Evolutionary conservation across 2,888 invertebrate species (phyloP), one percentile per base, ranked within the genome.

Genomic region (Acronicta aceris): DNA sequence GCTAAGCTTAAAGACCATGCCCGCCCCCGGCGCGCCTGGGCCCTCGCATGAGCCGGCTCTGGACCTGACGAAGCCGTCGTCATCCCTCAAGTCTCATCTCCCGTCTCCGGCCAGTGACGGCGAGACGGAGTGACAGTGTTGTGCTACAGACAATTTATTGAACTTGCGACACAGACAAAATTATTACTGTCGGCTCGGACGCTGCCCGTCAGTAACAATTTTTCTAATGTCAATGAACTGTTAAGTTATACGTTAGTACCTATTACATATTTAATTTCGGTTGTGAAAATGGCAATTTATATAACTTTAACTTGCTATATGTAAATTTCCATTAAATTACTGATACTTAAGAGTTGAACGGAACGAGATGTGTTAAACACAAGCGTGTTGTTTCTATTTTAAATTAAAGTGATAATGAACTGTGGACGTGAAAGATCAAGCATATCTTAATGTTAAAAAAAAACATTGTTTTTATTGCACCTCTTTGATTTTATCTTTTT

Each of bases 271-370:
- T 94, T 94, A 93, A 94, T 94, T 94, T 94, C 91, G 94, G 94
- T 94, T 94, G 94, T 94, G 94, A 94, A 92, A 91, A 93, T 93
- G 90, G 94, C 94, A 94, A 94, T 93, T 92, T 92, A 89, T 91
- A 88, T 93, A 90, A 90, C 89, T 86, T 90, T 89, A 84, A 89
- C 88, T 90, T 89, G 90, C 88, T 90, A 81, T 89, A 86, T 91
- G 89, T 91, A 90, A 90, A 91, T 92, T 87, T 88, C 87, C 89
- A 78, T 79, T 78, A 86, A 70, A 86, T 87, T 88, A 88, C 87
- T 88, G 88, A 88, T 89, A 91, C 88, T 89, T 91, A 90, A 90
- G 86, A 81, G 86, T 88, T 89, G 82, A 84, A 86, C 85, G 84
- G 85, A 87, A 84, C 82, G 87, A 86, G 86, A 91, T 89, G 93